These are phyloP conservation scores for Cyclura pinguis DNA, from an alignment of 2,797 vertebrate species.

Conservation along the genomic window DNA sequence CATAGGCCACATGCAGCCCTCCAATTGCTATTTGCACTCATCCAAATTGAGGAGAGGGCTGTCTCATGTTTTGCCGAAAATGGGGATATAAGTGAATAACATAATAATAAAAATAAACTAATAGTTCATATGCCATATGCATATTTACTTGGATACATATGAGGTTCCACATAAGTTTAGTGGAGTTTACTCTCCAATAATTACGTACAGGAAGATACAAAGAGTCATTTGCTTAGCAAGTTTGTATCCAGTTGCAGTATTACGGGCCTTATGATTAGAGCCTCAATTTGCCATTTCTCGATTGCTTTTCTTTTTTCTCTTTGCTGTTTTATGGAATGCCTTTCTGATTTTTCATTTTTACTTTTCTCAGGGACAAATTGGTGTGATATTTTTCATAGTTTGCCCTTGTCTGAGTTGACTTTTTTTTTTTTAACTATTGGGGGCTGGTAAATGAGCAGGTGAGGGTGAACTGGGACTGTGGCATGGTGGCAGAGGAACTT, in stretches of 20 bases:
- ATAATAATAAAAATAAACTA: no score
- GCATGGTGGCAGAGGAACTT: neutral
- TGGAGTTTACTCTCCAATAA: neutral
- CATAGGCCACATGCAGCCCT: neutral
- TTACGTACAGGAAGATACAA: neutral
- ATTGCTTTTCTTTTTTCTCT: neutral
- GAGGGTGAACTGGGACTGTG: neutral
- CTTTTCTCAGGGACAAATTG: neutral
- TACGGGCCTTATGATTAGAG: neutral
- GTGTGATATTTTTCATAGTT: neutral
- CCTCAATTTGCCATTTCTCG: neutral
- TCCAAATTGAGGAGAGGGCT: no score
- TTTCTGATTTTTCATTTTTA: no score
- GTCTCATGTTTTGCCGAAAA: no score
- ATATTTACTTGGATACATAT: neutral
- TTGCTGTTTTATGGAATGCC: no score
- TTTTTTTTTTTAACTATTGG: neutral
- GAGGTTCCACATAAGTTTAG: neutral
- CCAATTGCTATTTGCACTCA: neutral
- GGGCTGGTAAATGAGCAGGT: neutral
- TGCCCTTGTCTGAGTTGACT: neutral
- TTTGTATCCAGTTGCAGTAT: neutral
- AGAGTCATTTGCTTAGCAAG: neutral
- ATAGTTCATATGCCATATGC: neutral
- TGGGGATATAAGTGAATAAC: no score